Evolutionary conservation across 2,888 invertebrate species (phyloP).

Genomic region (Caenorhabditis macrosperma): DNA sequence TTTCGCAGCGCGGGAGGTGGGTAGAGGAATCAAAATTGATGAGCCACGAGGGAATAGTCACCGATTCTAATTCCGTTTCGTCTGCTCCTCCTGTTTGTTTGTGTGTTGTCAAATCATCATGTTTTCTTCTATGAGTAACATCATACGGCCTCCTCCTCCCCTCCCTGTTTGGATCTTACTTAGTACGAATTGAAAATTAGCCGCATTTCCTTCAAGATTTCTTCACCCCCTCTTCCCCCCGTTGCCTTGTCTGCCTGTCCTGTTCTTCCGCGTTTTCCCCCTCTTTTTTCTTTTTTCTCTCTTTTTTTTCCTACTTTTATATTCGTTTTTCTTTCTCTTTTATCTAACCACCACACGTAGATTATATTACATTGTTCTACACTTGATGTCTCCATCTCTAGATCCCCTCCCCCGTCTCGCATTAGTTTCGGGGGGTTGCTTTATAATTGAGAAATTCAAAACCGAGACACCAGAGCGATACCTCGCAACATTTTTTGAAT

Average conservation of each 20-base stretch:
- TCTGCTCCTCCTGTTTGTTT: background rate
- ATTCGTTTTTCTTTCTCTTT: background rate
- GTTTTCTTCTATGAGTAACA: constrained; percentile 11
- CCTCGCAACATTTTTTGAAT: constrained; percentile 17
- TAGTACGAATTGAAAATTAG: constrained; percentile 57
- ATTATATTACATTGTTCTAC: constrained; percentile 45
- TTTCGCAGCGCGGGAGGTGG: background rate
- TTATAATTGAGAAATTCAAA: constrained; percentile 57
- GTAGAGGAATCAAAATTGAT: constrained; percentile 36
- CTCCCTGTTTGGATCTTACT: constrained; percentile 49
- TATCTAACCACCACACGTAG: constrained; percentile 3
- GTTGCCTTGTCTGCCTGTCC: constrained; percentile 33
- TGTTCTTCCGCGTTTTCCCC: constrained; percentile 33
- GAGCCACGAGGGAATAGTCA: constrained; percentile 14
- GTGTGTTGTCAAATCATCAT: background rate
- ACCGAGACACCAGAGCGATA: constrained; percentile 29
- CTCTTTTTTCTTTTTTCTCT: background rate
- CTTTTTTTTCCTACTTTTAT: background rate
- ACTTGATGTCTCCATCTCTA: constrained; percentile 12
- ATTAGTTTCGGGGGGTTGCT: constrained; percentile 33
- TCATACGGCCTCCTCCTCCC: constrained; percentile 16
- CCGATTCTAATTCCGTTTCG: background rate
- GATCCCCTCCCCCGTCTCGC: background rate
- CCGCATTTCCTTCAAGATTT: constrained; percentile 47
- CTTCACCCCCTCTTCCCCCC: background rate